Evolutionary conservation across 2,113 vertebrate species (phyloP).

Genomic region (Eubucco bourcierii): DNA sequence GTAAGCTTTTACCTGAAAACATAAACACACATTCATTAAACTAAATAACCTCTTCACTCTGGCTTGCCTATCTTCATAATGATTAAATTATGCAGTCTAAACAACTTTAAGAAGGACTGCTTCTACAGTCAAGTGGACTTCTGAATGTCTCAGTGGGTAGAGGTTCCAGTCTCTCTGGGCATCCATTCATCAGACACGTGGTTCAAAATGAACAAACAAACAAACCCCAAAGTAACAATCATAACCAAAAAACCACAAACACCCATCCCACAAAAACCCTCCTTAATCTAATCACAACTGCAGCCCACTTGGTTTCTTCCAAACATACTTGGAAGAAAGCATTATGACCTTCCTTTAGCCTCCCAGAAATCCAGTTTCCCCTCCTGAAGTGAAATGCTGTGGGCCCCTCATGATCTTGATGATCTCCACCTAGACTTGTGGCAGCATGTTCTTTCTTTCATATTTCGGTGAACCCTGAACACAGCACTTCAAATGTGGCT

Average conservation of each 20-base stretch:
- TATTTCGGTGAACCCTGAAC: not conserved
- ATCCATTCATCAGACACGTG: not conserved
- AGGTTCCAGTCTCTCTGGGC: not conserved
- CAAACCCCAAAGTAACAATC: not conserved
- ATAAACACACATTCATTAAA: constrained; percentile 4
- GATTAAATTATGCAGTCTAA: constrained; percentile 4
- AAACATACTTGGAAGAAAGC: not conserved
- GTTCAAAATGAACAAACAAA: not conserved
- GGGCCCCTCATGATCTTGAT: not conserved
- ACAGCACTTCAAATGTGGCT: not conserved
- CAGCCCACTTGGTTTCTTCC: not conserved
- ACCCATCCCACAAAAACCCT: not conserved
- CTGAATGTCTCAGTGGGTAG: not conserved
- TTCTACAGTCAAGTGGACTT: not conserved
- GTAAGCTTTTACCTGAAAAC: not conserved
- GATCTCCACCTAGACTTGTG: not conserved
- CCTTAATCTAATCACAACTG: not conserved
- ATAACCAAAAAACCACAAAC: not conserved
- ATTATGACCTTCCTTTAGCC: not conserved
- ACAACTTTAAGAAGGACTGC: constrained; percentile 12
- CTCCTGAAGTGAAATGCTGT: not conserved
- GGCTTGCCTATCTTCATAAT: not conserved
- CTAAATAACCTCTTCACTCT: not conserved
- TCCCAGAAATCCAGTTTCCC: not conserved
- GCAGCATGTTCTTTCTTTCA: not conserved